Conservation (phyloP, 1,140 invertebrate genomes). For the Drosophila prosaltans region DNA sequence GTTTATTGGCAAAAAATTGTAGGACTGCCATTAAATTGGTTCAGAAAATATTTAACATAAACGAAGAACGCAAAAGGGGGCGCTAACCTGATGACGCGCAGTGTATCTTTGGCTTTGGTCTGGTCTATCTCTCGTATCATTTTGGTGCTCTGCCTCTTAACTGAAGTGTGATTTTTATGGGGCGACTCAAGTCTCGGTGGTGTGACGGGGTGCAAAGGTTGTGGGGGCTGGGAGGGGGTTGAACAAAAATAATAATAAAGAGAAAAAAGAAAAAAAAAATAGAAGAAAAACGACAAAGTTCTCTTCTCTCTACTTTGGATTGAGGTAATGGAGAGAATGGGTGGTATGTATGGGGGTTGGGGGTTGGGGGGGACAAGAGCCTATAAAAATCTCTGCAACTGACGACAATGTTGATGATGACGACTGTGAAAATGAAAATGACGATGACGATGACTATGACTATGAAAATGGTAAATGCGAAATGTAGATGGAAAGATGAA, state of each 20-base stretch:
- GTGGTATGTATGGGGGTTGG: not conserved
- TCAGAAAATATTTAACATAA: no score
- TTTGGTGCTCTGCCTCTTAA: conserved; percentile 25
- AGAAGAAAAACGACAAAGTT: not conserved
- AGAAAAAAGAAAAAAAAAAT: not conserved
- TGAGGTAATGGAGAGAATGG: not conserved
- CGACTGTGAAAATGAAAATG: conserved; percentile 56
- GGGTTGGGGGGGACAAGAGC: not conserved
- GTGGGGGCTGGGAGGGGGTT: not conserved
- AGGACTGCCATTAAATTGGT: no score
- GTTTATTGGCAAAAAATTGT: no score
- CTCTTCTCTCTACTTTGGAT: conserved; percentile 21
- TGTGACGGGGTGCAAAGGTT: not conserved
- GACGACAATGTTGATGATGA: conserved; percentile 46
- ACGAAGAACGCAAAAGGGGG: no score
- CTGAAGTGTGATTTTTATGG: conserved; percentile 31
- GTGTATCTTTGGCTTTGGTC: conserved; percentile 10
- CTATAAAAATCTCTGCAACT: conserved; percentile 60
- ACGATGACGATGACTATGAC: conserved; percentile 31
- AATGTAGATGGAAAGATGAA: conserved; percentile 39
- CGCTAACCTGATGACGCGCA: no score
- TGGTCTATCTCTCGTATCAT: conserved; percentile 11
- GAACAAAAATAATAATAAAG: conserved; percentile 1
- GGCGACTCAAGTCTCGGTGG: not conserved
- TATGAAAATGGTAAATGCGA: conserved; percentile 37